Percentiles rank a stretch among this genome's conserved stretches.
phyloP scores from a whole-genome alignment of 2,888 invertebrate species.

The Brassicogethes aeneus region DNA sequence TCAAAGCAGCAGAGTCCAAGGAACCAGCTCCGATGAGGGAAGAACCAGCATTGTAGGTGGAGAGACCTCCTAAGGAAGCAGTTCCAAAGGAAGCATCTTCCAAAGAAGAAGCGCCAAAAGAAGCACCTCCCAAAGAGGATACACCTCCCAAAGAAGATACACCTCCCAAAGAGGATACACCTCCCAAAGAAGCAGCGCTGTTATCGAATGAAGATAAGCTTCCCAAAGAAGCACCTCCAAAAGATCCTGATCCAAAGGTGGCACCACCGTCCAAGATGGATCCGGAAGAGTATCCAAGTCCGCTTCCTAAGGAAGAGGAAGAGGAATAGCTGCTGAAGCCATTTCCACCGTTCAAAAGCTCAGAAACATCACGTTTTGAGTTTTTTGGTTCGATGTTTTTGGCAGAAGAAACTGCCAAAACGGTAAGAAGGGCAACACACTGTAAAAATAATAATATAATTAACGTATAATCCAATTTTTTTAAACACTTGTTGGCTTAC shows the following conservation, averaged over 20 bases:
- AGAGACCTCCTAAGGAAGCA: neutral
- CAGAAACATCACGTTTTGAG: neutral
- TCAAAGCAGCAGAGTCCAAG: neutral
- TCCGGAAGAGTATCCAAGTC: slow-evolving; percentile 1
- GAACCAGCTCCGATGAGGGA: neutral
- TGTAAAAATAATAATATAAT: too few species aligned
- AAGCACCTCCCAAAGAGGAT: neutral
- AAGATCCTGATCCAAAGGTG: too few species aligned
- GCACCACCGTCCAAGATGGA: neutral
- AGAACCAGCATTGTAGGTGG: neutral
- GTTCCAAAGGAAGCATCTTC: neutral
- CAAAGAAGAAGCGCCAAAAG: neutral
- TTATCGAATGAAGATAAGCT: too few species aligned
- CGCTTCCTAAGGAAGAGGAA: slow-evolving; percentile 2
- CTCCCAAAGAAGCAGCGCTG: neutral
- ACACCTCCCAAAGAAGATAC: neutral
- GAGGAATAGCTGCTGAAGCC: neutral
- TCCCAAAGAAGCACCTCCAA: too few species aligned
- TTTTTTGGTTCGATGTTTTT: neutral
- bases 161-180: neutral
- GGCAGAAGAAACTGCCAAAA: neutral
- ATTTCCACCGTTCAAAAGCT: neutral
- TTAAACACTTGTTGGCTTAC: too few species aligned
- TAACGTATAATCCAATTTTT: neutral
- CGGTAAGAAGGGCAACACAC: neutral